Evolutionary conservation across 2,888 invertebrate genomes (phyloP).

Genomic region (Andrena bicolor): DNA sequence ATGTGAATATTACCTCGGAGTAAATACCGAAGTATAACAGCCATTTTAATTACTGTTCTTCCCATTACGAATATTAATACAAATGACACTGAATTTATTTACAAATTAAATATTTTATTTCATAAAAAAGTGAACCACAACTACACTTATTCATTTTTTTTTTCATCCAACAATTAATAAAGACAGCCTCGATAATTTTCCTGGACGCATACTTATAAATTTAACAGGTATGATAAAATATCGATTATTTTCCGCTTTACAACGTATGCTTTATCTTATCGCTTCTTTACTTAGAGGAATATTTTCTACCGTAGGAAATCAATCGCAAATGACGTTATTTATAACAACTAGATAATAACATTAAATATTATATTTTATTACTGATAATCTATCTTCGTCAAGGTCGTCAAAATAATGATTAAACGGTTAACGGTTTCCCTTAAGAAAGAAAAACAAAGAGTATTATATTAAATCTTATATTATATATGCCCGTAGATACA

Average conservation of each 20-base stretch:
- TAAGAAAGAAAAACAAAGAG: neutral
- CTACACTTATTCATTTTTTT: neutral
- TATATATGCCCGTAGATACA: neutral
- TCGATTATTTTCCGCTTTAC: neutral
- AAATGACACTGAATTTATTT: conserved; percentile 22
- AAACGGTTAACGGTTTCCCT: neutral
- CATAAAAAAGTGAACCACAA: too few species aligned
- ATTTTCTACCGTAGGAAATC: neutral
- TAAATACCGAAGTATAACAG: too few species aligned
- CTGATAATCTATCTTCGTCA: neutral
- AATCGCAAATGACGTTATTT: neutral
- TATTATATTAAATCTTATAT: neutral
- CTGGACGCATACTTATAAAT: neutral
- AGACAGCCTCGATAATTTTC: neutral
- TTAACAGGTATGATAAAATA: neutral
- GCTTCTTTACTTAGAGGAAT: neutral
- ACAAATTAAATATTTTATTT: too few species aligned
- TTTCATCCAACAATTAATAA: neutral
- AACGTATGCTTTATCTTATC: neutral
- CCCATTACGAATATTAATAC: neutral
- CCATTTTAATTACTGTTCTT: neutral
- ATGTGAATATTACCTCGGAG: too few species aligned
- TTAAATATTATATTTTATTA: neutral
- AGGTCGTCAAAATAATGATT: neutral
- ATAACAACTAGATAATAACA: neutral